phyloP scores from a whole-genome alignment of 2,888 invertebrate genomes.

The Agrypnus murinus region DNA sequence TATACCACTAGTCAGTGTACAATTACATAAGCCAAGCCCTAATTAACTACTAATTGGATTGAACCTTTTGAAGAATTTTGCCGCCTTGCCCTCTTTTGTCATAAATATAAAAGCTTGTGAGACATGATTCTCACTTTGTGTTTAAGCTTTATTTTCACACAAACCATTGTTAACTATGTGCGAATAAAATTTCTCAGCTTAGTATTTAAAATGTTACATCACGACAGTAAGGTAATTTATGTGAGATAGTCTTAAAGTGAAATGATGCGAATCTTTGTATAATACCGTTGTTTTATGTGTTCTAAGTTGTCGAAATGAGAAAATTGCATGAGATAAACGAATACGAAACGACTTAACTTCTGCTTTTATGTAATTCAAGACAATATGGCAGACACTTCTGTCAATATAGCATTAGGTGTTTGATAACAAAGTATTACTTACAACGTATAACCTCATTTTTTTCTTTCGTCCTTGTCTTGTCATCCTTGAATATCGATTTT shows the following conservation, averaged over 20 bases:
- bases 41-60: conserved; percentile 47
- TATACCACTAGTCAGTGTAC: conserved; percentile 46
- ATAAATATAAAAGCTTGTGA: conserved; percentile 24
- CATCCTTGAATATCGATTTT: too few species aligned
- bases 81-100: conserved; percentile 19
- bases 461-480: too few species aligned
- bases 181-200: conserved; percentile 7
- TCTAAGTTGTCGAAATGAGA: conserved; percentile 13
- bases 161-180: background rate
- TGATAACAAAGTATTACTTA: too few species aligned
- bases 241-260: conserved; percentile 2
- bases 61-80: conserved; percentile 38
- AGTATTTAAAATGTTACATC: conserved; percentile 4
- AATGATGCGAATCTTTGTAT: conserved; percentile 3
- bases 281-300: background rate
- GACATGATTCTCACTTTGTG: background rate
- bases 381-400: too few species aligned
- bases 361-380: conserved; percentile 9
- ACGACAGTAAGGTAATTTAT: background rate
- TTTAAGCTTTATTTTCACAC: conserved; percentile 10
- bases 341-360: background rate
- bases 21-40: conserved; percentile 44
- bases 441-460: too few species aligned
- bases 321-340: conserved; percentile 1
- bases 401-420: too few species aligned